These are phyloP conservation scores for Hydrotaea diabolus DNA, from an alignment of 2,888 invertebrate genomes.

Conservation along the genomic window DNA sequence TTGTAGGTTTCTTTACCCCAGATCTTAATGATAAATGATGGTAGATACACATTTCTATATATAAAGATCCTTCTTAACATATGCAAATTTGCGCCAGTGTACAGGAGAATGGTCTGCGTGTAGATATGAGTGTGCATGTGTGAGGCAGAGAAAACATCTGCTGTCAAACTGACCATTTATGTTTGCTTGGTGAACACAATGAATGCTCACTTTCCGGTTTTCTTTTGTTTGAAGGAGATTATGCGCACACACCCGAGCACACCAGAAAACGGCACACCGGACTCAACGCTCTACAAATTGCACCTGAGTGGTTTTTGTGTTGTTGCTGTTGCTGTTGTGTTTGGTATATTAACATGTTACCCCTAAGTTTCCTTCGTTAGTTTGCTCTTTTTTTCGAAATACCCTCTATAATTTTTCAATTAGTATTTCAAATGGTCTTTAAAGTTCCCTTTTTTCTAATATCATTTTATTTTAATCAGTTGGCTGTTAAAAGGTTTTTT, in stretches of 20 bases:
- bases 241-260: background rate
- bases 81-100: slow-evolving; percentile 53
- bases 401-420: slow-evolving; percentile 71
- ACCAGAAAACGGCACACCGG: background rate
- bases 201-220: slow-evolving; percentile 67
- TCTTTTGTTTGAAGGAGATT: slow-evolving; percentile 31
- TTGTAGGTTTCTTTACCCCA: slow-evolving; percentile 9
- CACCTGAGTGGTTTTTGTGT: slow-evolving; percentile 74
- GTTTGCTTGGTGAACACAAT: slow-evolving; percentile 53
- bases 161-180: slow-evolving; percentile 63
- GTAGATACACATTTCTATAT: slow-evolving; percentile 36
- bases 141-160: slow-evolving; percentile 51
- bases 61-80: slow-evolving; percentile 25
- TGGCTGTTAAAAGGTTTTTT: slow-evolving; percentile 59
- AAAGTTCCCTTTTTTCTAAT: slow-evolving; percentile 29
- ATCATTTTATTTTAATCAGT: slow-evolving; percentile 62
- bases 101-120: background rate
- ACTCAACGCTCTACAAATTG: slow-evolving; percentile 75
- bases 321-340: too few species aligned
- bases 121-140: background rate
- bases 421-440: slow-evolving; percentile 69
- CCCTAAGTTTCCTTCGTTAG: slow-evolving; percentile 30
- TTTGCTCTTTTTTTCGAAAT: slow-evolving; percentile 20
- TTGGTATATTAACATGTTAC: slow-evolving; percentile 39
- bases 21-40: slow-evolving; percentile 52